Percentiles rank a stretch among this genome's conserved stretches.
Evolutionary conservation across 2,888 invertebrate genomes (phyloP).

Genomic region (Mesodorylaimus sp.): DNA sequence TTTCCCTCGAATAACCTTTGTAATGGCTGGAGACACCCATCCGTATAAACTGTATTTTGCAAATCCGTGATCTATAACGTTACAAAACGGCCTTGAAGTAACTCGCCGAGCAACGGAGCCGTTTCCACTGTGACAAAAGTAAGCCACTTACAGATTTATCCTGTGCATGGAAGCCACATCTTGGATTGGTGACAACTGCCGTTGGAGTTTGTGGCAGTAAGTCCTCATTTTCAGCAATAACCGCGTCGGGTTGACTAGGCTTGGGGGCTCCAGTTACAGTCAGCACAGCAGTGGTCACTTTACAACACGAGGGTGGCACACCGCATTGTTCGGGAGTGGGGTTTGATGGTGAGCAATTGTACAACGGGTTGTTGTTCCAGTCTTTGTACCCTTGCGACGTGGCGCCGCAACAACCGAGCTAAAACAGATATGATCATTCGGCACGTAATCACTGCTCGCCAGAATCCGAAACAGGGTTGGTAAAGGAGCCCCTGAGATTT

Average conservation of each 20-base stretch:
- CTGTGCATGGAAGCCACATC: slow-evolving; percentile 15
- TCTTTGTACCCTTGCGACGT: slow-evolving; percentile 31
- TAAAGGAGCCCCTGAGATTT: too few species aligned
- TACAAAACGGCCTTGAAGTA: too few species aligned
- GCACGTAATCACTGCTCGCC: too few species aligned
- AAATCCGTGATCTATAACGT: slow-evolving; percentile 11
- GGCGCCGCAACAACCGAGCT: slow-evolving; percentile 36
- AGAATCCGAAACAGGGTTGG: too few species aligned
- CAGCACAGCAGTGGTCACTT: too few species aligned
- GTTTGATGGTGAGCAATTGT: slow-evolving; percentile 30
- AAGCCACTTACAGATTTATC: slow-evolving; percentile 20
- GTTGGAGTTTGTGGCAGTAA: neutral
- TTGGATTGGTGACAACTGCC: neutral
- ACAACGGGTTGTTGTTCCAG: slow-evolving; percentile 34
- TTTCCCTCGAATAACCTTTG: slow-evolving; percentile 24
- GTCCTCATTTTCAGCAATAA: too few species aligned
- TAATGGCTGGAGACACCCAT: slow-evolving; percentile 25
- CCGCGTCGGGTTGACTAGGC: too few species aligned
- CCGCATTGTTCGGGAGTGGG: slow-evolving; percentile 33
- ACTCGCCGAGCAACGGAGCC: too few species aligned
- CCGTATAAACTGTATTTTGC: slow-evolving; percentile 9
- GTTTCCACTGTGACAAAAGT: neutral
- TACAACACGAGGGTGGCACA: slow-evolving; percentile 35
- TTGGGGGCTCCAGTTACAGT: too few species aligned
- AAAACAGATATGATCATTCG: slow-evolving; percentile 12